Evolutionary conservation across 2,113 vertebrate genomes (phyloP).

Genomic region (Campylomormyrus numenius): DNA sequence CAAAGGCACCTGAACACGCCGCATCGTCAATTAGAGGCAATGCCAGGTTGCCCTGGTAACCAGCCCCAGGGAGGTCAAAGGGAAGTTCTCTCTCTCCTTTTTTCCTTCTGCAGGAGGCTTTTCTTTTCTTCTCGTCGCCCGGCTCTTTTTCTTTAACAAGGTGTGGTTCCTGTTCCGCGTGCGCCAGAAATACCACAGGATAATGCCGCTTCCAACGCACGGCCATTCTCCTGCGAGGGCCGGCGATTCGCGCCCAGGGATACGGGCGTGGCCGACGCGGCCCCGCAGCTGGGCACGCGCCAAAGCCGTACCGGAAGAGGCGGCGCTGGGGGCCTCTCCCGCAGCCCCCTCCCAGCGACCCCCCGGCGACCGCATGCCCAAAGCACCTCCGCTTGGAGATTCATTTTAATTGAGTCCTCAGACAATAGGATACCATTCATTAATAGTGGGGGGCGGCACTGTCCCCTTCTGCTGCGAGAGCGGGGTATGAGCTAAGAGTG

Average conservation of each 20-base stretch:
- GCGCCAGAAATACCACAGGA: background rate
- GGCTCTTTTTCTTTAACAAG: slow-evolving; percentile 10
- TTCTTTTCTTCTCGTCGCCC: slow-evolving; percentile 14
- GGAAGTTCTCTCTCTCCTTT: slow-evolving; percentile 42
- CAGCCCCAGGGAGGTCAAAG: slow-evolving; percentile 42
- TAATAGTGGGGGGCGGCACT: background rate
- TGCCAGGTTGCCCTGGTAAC: slow-evolving; percentile 62
- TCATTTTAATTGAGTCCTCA: slow-evolving; percentile 59
- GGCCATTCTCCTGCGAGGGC: background rate
- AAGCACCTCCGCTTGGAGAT: slow-evolving; percentile 45
- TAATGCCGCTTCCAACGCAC: background rate
- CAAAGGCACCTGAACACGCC: slow-evolving; percentile 59
- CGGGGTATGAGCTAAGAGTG: background rate
- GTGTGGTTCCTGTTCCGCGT: slow-evolving; percentile 18
- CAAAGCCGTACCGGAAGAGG: background rate
- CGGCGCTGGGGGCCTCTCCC: background rate
- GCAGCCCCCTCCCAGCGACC: slow-evolving; percentile 5
- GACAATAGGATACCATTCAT: slow-evolving; percentile 27
- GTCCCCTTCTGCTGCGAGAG: background rate
- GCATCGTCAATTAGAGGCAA: slow-evolving; percentile 62
- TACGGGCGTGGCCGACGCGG: background rate
- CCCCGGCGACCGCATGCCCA: slow-evolving; percentile 45
- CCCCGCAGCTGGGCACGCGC: background rate
- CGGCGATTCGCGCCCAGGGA: background rate
- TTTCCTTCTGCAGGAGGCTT: background rate